phyloP scores from a whole-genome alignment of 2,113 vertebrate species.

The Cariama cristata region DNA sequence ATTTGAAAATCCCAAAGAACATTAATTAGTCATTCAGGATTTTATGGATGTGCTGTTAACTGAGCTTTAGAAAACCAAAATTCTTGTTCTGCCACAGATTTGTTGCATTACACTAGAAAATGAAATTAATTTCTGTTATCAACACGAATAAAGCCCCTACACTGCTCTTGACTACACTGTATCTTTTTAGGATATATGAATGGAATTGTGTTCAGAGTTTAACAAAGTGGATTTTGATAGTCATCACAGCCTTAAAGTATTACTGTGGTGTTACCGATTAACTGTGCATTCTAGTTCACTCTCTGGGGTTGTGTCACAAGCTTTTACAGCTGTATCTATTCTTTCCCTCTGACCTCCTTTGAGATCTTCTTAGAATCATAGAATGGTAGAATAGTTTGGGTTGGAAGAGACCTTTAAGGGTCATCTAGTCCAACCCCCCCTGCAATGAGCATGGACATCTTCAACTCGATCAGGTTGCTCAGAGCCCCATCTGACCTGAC shows the following conservation, averaged over 20 bases:
- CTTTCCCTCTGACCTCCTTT: neutral
- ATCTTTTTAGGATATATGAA: neutral
- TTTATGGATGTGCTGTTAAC: neutral
- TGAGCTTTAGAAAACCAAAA: neutral
- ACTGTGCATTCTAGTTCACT: neutral
- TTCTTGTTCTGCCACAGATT: neutral
- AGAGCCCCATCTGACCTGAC: neutral
- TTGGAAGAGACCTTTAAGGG: neutral
- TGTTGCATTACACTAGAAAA: neutral
- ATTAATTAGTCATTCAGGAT: neutral
- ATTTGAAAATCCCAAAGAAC: neutral
- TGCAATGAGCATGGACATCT: neutral
- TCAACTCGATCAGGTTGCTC: neutral
- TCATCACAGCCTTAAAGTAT: neutral
- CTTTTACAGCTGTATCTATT: neutral
- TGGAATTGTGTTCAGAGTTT: neutral
- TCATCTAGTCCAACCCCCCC: rapidly evolving
- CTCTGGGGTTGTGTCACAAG: neutral
- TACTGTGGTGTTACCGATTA: neutral
- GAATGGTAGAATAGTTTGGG: neutral
- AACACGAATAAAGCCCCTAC: neutral
- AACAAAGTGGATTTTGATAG: neutral
- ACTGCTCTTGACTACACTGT: neutral
- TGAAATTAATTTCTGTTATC: neutral
- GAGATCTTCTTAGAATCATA: neutral